Evolutionary conservation across 1,140 invertebrate species (phyloP).

Genomic region (Bombus terrestris): DNA sequence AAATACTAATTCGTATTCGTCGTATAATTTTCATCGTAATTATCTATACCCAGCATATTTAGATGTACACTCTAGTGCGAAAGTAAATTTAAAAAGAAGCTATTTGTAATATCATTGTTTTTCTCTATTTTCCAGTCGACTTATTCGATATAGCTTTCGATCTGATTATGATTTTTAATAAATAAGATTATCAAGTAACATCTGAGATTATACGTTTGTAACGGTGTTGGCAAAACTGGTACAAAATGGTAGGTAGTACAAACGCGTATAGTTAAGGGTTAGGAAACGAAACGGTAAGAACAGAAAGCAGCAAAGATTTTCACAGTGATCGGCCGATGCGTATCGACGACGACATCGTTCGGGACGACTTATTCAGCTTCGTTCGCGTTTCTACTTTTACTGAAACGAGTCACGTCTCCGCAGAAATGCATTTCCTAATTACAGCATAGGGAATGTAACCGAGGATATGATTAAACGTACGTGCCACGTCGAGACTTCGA

Average conservation of each 20-base stretch:
- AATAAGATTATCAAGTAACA: background rate
- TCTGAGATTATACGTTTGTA: background rate
- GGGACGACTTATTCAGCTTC: conserved; percentile 13
- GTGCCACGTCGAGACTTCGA: background rate
- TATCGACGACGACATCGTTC: background rate
- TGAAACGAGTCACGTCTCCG: conserved; percentile 33
- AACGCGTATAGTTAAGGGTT: background rate
- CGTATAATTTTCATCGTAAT: too few relatives aligned
- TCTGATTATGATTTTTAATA: background rate
- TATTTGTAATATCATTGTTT: too few relatives aligned
- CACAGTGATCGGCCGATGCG: background rate
- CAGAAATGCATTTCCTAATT: conserved; percentile 49
- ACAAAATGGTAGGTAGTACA: too few relatives aligned
- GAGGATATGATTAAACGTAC: conserved; percentile 56
- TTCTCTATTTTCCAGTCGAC: too few relatives aligned
- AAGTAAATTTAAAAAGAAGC: too few relatives aligned
- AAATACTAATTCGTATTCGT: too few relatives aligned
- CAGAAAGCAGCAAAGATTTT: background rate
- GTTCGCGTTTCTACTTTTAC: conserved; percentile 21
- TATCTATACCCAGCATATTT: too few relatives aligned
- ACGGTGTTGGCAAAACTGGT: too few relatives aligned
- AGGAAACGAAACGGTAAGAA: background rate
- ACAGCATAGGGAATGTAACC: conserved; percentile 28
- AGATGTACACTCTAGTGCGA: too few relatives aligned
- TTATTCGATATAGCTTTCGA: too few relatives aligned